phyloP scores from a whole-genome alignment of 2,113 vertebrate genomes.

The Phoxinus phoxinus region DNA sequence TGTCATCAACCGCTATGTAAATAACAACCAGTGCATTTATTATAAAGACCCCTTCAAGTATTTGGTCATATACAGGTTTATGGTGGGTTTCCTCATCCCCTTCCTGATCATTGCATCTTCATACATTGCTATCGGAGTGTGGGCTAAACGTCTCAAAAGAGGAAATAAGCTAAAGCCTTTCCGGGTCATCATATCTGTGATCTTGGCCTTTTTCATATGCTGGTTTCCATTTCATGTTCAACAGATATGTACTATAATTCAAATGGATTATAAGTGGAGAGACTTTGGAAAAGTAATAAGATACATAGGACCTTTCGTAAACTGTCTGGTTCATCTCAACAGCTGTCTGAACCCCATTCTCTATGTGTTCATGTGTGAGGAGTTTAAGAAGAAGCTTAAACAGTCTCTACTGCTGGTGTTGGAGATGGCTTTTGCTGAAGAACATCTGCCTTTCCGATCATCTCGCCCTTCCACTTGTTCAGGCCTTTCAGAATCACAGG shows the following conservation, averaged over 20 bases:
- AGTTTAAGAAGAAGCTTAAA: constrained; percentile 63
- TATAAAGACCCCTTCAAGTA: fast-evolving
- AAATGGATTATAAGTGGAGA: fast-evolving
- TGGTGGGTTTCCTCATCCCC: constrained; percentile 64
- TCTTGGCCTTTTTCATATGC: constrained; percentile 72
- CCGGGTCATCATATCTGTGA: constrained; percentile 59
- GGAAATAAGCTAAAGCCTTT: constrained; percentile 45
- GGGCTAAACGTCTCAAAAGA: constrained; percentile 50
- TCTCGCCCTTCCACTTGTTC: background rate
- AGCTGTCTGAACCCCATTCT: constrained; percentile 75
- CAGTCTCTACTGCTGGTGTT: constrained; percentile 65
- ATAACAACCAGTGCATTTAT: fast-evolving
- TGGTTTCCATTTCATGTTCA: constrained; percentile 67
- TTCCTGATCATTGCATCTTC: constrained; percentile 63
- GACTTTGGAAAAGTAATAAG: fast-evolving
- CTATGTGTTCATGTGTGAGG: constrained; percentile 71
- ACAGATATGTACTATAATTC: background rate
- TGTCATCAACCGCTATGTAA: background rate
- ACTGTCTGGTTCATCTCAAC: constrained; percentile 63
- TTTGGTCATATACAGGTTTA: constrained; percentile 50
- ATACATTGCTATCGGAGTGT: constrained; percentile 62
- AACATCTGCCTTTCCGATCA: background rate
- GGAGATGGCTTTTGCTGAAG: constrained; percentile 11
- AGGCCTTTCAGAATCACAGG: background rate
- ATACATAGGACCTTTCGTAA: background rate